These are phyloP conservation scores for Lamellibrachia satsuma DNA, from an alignment of 2,888 invertebrate genomes.

Conservation along the genomic window DNA sequence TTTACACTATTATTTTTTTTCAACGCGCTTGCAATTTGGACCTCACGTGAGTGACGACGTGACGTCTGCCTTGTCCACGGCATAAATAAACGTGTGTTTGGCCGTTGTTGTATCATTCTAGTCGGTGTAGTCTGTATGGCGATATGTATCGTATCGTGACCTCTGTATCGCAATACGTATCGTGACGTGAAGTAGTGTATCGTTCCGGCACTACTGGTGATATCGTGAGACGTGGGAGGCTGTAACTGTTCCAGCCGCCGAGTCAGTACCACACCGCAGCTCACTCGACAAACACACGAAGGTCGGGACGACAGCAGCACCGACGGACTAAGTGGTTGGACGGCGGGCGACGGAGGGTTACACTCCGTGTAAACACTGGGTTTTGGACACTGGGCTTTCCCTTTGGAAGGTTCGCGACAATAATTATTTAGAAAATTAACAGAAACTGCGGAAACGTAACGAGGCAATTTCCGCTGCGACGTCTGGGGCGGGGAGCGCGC, in stretches of 20 bases:
- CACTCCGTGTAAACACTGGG: neutral
- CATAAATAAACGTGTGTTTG: too few relatives aligned
- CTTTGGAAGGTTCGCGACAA: neutral
- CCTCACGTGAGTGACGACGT: too few relatives aligned
- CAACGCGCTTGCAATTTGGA: too few relatives aligned
- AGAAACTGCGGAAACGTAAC: too few relatives aligned
- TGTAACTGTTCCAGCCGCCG: neutral
- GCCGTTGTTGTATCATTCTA: too few relatives aligned
- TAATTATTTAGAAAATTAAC: neutral
- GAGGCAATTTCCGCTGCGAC: neutral
- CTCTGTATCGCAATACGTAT: too few relatives aligned
- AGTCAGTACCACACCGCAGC: neutral
- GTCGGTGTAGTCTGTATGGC: too few relatives aligned
- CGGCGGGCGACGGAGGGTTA: neutral
- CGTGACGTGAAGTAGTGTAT: too few relatives aligned
- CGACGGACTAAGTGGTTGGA: neutral
- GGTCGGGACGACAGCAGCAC: neutral
- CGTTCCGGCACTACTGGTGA: neutral
- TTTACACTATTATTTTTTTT: too few relatives aligned
- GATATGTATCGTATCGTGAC: too few relatives aligned
- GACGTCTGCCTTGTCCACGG: too few relatives aligned
- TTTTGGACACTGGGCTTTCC: neutral
- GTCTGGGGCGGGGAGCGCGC: neutral
- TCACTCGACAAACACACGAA: neutral
- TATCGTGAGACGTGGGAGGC: neutral